Evolutionary conservation across 2,113 vertebrate species (phyloP), one percentile per base, ranked within the genome.

Genomic region (Orcinus orca): DNA sequence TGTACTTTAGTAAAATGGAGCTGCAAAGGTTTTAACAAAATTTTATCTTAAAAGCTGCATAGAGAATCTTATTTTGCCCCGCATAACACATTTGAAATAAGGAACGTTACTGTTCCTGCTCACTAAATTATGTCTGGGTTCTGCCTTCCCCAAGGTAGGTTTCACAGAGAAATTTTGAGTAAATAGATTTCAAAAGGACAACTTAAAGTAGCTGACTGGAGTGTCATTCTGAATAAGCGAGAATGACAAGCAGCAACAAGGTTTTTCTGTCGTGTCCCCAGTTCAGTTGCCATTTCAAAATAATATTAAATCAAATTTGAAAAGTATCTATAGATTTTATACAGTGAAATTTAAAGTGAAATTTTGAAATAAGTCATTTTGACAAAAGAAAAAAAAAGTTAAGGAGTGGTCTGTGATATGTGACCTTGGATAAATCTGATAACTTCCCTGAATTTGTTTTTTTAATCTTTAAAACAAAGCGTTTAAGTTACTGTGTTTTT

Each of bases 61-160:
- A 41, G 15, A 88, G 79, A 60, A 9, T 47, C 44, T 76, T 80
- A 50, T 85, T 85, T 92, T 88, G n/a, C 25, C 55, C 60, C 73
- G 68, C 93, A 77, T 50, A 63, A 70, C 62, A 77, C 55, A 50
- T 93, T 58, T 94, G 60, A 89, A 95, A 55, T 86, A 95, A 92
- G 44, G 31, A 93, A 73, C 20, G 20, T 88, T 53, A 63, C 8
- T 41, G 1, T 38, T 65, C 38, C 47, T 62, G 44, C 0, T 18
- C 50, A 82, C 12, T 87, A 71, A 53, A 62, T 77, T 50, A 95
- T 76, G 86, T 21, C 44, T 88, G 26, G n/a, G 15, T 62, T 70
- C 33, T n/a, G 18, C 55, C 29, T 96, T 95, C 1, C 8, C 44
- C 26, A 80, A 70, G 21, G n/a, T 20, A 65, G 25, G 8, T 92